Evolutionary conservation across 2,113 vertebrate species (phyloP).

Genomic region (Toxostoma redivivum): DNA sequence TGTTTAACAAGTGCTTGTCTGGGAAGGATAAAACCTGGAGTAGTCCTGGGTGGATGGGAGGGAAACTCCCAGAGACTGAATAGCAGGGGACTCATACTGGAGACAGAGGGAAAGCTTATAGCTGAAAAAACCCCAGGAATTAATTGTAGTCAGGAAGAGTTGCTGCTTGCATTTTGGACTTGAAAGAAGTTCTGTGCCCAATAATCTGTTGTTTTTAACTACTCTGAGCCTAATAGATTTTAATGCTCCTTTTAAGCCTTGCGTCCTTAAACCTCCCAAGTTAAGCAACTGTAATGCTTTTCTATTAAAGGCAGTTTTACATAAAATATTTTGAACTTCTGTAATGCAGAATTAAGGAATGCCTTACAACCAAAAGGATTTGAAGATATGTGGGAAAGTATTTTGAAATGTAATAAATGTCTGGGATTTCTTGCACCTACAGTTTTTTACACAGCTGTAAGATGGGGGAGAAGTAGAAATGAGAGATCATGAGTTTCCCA

Average conservation of each 20-base stretch:
- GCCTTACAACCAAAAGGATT: not conserved
- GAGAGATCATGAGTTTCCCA: not conserved
- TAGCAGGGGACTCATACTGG: not conserved
- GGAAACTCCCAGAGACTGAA: not conserved
- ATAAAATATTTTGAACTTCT: not conserved
- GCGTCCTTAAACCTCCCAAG: not conserved
- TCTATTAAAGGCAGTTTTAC: not conserved
- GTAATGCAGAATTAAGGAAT: not conserved
- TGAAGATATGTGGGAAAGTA: not conserved
- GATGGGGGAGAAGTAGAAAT: not conserved
- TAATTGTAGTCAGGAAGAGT: not conserved
- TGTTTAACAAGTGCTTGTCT: not conserved
- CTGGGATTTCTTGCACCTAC: not conserved
- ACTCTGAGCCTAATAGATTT: not conserved
- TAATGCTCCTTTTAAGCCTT: not conserved
- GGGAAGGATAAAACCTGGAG: not conserved
- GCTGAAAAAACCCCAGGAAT: not conserved
- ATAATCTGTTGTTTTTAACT: not conserved
- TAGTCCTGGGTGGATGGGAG: accelerated
- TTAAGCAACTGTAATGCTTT: not conserved
- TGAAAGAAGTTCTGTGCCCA: not conserved
- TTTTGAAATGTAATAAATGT: not conserved
- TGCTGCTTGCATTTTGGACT: not conserved
- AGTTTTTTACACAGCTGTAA: not conserved
- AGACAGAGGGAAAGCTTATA: not conserved